Conservation (phyloP, 2,888 invertebrate species). For the Therioaphis trifolii region DNA sequence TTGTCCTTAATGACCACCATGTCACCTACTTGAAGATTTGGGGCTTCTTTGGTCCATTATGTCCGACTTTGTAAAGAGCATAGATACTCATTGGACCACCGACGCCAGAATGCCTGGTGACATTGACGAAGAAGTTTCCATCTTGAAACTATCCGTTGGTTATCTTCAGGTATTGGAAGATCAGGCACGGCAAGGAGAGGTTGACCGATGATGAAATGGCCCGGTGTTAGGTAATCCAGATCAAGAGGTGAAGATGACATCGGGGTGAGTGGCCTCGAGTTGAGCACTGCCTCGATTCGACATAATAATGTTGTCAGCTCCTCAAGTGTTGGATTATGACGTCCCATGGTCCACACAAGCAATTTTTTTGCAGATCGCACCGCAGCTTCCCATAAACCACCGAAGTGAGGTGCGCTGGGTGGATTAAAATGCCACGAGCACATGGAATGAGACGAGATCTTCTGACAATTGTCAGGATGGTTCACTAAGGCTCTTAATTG, state of each 20-base stretch:
- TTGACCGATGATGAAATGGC: not conserved
- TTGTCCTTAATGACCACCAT: no score
- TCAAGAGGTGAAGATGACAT: not conserved
- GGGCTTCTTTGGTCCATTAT: no score
- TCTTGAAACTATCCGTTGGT: no score
- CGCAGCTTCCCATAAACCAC: not conserved
- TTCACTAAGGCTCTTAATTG: not conserved
- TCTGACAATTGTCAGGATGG: not conserved
- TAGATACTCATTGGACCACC: no score
- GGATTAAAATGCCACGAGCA: not conserved
- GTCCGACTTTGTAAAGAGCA: no score
- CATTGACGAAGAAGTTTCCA: no score
- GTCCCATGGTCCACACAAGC: not conserved
- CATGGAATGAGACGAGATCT: not conserved
- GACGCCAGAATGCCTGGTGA: no score
- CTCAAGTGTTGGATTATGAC: not conserved
- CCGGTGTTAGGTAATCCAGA: not conserved
- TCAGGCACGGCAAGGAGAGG: no score
- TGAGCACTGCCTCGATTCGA: not conserved
- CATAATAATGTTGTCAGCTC: not conserved
- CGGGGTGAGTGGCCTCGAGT: not conserved
- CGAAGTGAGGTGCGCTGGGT: not conserved
- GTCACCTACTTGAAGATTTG: no score
- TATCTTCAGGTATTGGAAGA: no score
- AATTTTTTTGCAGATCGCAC: not conserved